These are phyloP conservation scores for Epizoanthus scotinus DNA, from an alignment of 92 coral and sea anemone genomes.

Conservation along the genomic window DNA sequence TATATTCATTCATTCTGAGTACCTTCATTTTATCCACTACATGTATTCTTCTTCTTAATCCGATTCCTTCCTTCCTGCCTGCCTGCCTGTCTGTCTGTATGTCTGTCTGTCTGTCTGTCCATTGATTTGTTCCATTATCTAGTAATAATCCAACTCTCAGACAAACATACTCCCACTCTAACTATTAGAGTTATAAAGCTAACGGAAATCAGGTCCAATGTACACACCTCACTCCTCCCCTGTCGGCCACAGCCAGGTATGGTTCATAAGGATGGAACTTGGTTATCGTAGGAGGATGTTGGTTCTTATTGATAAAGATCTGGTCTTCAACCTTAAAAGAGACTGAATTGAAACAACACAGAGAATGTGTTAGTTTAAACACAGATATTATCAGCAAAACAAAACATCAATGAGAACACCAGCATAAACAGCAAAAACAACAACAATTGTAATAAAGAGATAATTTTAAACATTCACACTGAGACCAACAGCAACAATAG, in stretches of 20 bases:
- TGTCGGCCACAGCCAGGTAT: slow-evolving; percentile 95
- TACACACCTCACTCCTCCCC: slow-evolving; percentile 88
- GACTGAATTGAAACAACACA: slow-evolving; percentile 48
- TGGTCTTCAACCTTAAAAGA: slow-evolving; percentile 93
- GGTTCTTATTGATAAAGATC: slow-evolving; percentile 88
- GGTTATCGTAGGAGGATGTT: slow-evolving; percentile 76
- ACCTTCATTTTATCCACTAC: too few relatives aligned
- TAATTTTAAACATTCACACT: too few relatives aligned
- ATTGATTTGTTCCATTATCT: not conserved
- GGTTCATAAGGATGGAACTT: slow-evolving; percentile 97
- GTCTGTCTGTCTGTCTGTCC: too few relatives aligned
- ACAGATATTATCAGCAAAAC: too few relatives aligned
- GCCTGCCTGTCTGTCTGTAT: too few relatives aligned
- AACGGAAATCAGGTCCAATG: not conserved
- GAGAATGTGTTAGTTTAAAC: not conserved
- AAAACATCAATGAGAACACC: not conserved
- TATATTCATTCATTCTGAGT: too few relatives aligned
- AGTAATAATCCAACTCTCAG: too few relatives aligned
- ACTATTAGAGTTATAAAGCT: not conserved
- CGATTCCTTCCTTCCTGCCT: too few relatives aligned
- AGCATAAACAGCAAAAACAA: not conserved
- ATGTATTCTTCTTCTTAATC: too few relatives aligned
- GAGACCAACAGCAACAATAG: not conserved
- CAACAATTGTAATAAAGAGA: too few relatives aligned
- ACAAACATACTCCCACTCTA: not conserved